Base-by-base conservation (phyloP, 2,113 vertebrate genomes). In the Sander lucioperca region DNA sequence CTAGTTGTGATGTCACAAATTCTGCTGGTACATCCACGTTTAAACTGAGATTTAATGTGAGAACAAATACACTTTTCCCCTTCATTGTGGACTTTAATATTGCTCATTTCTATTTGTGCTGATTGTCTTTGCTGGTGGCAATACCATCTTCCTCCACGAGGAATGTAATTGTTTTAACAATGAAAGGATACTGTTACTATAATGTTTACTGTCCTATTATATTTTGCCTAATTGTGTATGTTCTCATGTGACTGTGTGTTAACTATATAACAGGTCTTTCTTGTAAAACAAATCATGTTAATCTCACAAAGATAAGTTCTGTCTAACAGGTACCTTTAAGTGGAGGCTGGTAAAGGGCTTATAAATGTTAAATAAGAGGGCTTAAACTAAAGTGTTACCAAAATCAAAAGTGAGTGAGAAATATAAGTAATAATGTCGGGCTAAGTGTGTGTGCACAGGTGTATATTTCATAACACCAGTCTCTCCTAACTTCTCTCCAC, bases 81-180 rank as follows among this genome's bases (percentile, higher is more conserved):
- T 15, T 12, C 36, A 39, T 10, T 39, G 6, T 5, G n/a, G 68
- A 71, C 36, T 58, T 59, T 66, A 30, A 33, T 8, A 33, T 25
- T 30, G 45, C 33, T 82, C 19, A 58, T 72, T 56, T 58, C 66
- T 64, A 6, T 86, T 23, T 56, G 56, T n/a, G 36, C 16, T 67
- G 43, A 68, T 11, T 51, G 39, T 39, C 9, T 39, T 39, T 39
- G 39, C 39, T 39, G 39, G 39, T 39, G 39, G 39, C 11, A 66
- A 27, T 30, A 72, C 16, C 33, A 33, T 25, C n/a, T 65, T 45
- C 7, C 23, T 18, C 19, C 36, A 33, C 8, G 11, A 70, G 5
- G 30, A 56, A 56, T 53, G 47, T n/a, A 14, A 27, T 10, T 50
- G 27, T 62, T 74, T 21, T n/a, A 6, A 58, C 75, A 14, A 57